Base-by-base conservation (phyloP, 2,113 vertebrate genomes). In the Mastomys coucha region DNA sequence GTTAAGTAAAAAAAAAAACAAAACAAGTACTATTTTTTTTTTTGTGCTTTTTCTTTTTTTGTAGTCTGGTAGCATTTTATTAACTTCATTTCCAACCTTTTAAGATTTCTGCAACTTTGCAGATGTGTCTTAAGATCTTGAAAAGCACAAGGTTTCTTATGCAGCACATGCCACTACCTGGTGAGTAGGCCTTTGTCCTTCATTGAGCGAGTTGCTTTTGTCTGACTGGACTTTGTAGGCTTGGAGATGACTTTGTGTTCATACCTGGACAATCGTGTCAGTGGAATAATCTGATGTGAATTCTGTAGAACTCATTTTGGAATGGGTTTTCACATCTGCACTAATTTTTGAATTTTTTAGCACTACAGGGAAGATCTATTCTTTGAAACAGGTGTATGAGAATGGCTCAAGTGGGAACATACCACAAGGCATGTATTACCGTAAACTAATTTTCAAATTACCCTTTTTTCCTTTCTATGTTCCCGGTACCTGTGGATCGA, bases 401-500 rank as follows among this genome's bases (percentile, higher is more conserved):
- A 99, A 99, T 99, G 98, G 98, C 98, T 99, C 98, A 99, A 99
- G 98, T 98, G 98, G 99, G 99, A 99, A 99, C 99, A 98, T 99
- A 99, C 98, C 98, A 98, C 98, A 98, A 99, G 98, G 98, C 98
- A 98, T 99, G 98, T 99, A 98, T 99, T 98, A 99, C 97, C 98
- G 98, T 98, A 99, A 98, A 99, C 99, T 99, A 99, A 99, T 99
- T 99, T 99, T 99, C 98, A 99, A 99, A 99, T 99, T 99, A 99
- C 99, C 99, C 99, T 99, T 99, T 99, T 99, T 99, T 99, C 99
- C 99, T 99, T 99, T 99, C 99, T 99, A 99, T 99, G 99, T 99
- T 99, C 99, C 99, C 99, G 99, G 99, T 99, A 99, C 99, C 99
- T 99, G 99, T 99, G 99, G 99, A 99, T 99, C 99, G 99, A 99